phyloP scores from a whole-genome alignment of 2,888 invertebrate species.

The Notodonta dromedarius region DNA sequence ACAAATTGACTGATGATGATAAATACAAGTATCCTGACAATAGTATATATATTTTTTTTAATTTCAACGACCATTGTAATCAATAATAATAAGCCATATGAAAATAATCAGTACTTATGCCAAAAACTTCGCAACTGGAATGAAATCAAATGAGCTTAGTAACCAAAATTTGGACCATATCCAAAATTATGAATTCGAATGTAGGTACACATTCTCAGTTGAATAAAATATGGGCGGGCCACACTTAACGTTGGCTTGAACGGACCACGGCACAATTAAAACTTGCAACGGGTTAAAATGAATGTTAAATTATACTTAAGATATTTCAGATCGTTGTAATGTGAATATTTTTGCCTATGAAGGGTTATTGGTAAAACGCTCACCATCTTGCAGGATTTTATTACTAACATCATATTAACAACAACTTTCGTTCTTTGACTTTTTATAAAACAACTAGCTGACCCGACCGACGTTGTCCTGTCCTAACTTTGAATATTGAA shows the following conservation, averaged over 20 bases:
- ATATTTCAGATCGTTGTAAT: neutral
- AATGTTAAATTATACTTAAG: slow-evolving; percentile 10
- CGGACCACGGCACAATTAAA: slow-evolving; percentile 31
- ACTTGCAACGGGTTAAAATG: slow-evolving; percentile 22
- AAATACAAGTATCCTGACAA: too few relatives aligned
- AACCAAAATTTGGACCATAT: slow-evolving; percentile 48
- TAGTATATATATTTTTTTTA: too few relatives aligned
- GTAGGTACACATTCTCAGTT: slow-evolving; percentile 57
- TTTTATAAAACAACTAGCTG: too few relatives aligned
- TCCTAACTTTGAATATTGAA: too few relatives aligned
- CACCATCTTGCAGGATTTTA: too few relatives aligned
- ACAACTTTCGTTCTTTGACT: too few relatives aligned
- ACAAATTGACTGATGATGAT: too few relatives aligned
- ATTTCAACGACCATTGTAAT: slow-evolving; percentile 7
- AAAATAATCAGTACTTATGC: too few relatives aligned
- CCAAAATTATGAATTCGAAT: slow-evolving; percentile 63
- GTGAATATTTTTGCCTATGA: neutral
- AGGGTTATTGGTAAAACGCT: too few relatives aligned
- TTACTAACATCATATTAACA: too few relatives aligned
- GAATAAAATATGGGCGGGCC: slow-evolving; percentile 60
- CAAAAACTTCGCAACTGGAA: slow-evolving; percentile 13
- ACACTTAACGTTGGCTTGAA: slow-evolving; percentile 45
- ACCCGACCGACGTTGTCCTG: too few relatives aligned
- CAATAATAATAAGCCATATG: neutral
- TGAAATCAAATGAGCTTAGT: slow-evolving; percentile 14